phyloP scores from a whole-genome alignment of 2,888 invertebrate species.

The Thymelicus sylvestris region DNA sequence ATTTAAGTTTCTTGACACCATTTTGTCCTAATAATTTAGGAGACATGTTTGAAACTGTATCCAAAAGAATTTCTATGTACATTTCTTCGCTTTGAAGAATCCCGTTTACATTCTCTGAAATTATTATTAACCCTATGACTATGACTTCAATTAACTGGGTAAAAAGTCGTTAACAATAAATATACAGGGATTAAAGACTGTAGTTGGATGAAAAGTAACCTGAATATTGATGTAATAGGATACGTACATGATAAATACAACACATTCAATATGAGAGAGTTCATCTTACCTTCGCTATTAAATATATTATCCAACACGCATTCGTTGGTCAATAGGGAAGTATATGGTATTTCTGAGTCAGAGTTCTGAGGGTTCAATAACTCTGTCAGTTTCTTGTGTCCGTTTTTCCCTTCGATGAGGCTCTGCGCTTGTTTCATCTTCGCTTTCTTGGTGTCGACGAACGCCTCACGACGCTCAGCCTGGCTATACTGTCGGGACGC shows the following conservation, averaged over 20 bases:
- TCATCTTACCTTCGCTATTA: slow-evolving; percentile 66
- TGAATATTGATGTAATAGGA: too few relatives aligned
- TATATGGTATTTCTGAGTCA: slow-evolving; percentile 75
- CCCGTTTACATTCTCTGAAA: slow-evolving; percentile 85
- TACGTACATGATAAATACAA: too few relatives aligned
- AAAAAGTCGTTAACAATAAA: too few relatives aligned
- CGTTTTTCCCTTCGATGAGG: slow-evolving; percentile 68
- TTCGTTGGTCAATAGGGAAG: slow-evolving; percentile 72
- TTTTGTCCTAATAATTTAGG: slow-evolving; percentile 86
- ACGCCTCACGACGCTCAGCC: slow-evolving; percentile 69
- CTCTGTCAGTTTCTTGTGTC: slow-evolving; percentile 63
- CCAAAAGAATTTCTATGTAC: slow-evolving; percentile 86
- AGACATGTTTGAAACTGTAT: slow-evolving; percentile 84
- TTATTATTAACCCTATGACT: not conserved
- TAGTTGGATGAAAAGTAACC: too few relatives aligned
- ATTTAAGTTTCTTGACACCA: slow-evolving; percentile 85
- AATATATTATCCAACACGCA: slow-evolving; percentile 69
- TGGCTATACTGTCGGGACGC: slow-evolving; percentile 62
- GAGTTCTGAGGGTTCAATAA: slow-evolving; percentile 67
- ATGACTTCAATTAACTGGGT: too few relatives aligned
- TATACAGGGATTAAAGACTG: too few relatives aligned
- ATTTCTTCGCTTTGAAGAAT: slow-evolving; percentile 88
- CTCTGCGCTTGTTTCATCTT: slow-evolving; percentile 72
- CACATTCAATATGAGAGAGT: not conserved
- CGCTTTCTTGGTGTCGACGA: slow-evolving; percentile 71